phyloP scores from a whole-genome alignment of 1,140 invertebrate genomes.

The Monochamus saltuarius region DNA sequence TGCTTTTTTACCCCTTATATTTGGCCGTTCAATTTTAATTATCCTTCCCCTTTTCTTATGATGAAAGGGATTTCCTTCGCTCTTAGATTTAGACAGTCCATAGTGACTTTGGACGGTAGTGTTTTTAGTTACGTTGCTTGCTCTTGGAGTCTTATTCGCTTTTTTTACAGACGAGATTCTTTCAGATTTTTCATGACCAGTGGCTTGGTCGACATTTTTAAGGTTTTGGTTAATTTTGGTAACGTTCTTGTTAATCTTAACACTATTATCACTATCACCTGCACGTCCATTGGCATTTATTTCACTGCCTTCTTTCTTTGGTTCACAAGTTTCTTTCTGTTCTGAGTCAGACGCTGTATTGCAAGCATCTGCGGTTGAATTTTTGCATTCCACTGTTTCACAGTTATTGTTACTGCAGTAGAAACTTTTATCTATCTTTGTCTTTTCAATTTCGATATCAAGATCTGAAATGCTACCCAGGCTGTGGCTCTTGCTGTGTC shows the following conservation, averaged over 20 bases:
- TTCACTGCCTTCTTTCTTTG: neutral
- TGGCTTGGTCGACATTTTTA: too few species aligned
- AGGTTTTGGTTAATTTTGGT: too few species aligned
- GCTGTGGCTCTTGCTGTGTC: constrained; percentile 47
- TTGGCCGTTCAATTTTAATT: constrained; percentile 42
- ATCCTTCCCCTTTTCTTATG: constrained; percentile 46
- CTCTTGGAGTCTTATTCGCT: constrained; percentile 21
- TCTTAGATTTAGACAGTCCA: constrained; percentile 47
- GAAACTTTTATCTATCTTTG: constrained; percentile 40
- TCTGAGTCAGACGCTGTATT: too few species aligned
- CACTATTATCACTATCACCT: neutral
- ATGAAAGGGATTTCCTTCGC: constrained; percentile 48
- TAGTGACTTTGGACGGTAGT: constrained; percentile 23
- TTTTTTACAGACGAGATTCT: constrained; percentile 10
- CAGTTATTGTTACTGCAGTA: constrained; percentile 30
- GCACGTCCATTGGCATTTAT: neutral
- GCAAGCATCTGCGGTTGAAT: neutral
- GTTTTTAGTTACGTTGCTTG: constrained; percentile 4
- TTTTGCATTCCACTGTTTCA: constrained; percentile 18
- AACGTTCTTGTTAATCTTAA: too few species aligned
- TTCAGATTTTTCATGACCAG: neutral
- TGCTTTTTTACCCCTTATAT: constrained; percentile 34
- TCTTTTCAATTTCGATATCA: constrained; percentile 46
- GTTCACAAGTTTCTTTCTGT: too few species aligned
- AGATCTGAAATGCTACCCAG: constrained; percentile 49